Base-by-base conservation (phyloP, 1,140 invertebrate genomes). In the Zaprionus lachaisei region DNA sequence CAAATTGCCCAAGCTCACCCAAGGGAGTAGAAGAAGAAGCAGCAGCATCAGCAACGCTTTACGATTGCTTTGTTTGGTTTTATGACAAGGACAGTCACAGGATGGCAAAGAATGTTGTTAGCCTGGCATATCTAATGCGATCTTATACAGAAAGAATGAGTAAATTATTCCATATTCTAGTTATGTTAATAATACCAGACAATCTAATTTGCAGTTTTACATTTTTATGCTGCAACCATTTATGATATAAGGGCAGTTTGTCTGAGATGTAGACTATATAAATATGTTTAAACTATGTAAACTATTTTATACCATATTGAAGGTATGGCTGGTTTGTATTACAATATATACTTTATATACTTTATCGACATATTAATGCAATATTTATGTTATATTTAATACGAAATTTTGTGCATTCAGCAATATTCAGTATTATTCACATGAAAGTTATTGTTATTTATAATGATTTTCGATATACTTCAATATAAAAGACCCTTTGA, bases 31-130 rank as follows among this genome's bases (percentile, higher is more conserved):
- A 17, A 47, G 41, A n/a, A 0, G 24, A 0, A 24, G 24, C 24
- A 22, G 41, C 5, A 47, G 41, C 15, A 47, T 12, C 14, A 38
- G 37, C 37, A 12, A 47, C 20, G 3, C 24, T 51, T 71, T 47
- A 63, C 37, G 67, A 71, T 75, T 70, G 60, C 17, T 15, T 31
- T 31, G 47, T 47, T 34, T 64, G 24, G 34, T 71, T 75, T 75
- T 71, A 75, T 64, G 17, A 49, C 31, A 22, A 54, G 17, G 49
- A 63, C 66, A 47, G 41, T 47, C 20, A 17, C 41, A 44, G 47
- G 47, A 51, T 22, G 41, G 41, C 41, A 17, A 47, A 47, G 41
- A 47, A 17, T 17, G n/a, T 47, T 7, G 41, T 47, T 17, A 17
- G 41, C n/a, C 41, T 47, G n/a, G n/a, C 41, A 47, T 47, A 47